Evolutionary conservation across 2,888 invertebrate genomes (phyloP), one percentile per base, ranked within the genome.

Genomic region (Chrysolina oricalcia): DNA sequence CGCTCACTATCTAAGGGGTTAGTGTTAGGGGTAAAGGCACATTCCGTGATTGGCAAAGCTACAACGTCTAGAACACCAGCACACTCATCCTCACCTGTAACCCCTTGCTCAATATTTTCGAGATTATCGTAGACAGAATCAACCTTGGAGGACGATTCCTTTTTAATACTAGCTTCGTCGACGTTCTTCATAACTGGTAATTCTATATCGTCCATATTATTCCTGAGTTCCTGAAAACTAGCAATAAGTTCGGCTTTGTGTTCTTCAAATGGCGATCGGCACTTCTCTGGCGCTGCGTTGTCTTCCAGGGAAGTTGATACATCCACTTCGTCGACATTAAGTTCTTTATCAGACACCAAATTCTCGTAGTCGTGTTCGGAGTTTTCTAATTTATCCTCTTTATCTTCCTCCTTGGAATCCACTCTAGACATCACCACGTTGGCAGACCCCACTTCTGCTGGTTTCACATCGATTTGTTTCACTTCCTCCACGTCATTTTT

Each of bases 361-460:
- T 88, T 88, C 73, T 87, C 88, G 72, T 88, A 89, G 77, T 88
- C 88, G 72, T 85, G 87, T 62, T 87, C 87, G 4, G 85, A 84
- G 27, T 83, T 82, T 35, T 56, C 41, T 10, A 56, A 27, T 62
- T 77, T 81, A 50, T 80, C 78, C 62, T 70, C 74, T 53, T 72
- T 73, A 15, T 77, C 46, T 40, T 76, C 69, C 11, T 70, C 74
- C 59, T 78, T 80, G 0, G 78, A 74, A 48, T 85, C 83, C 21
- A 82, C 83, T 63, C 85, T 83, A 8, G 85, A 85, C 62, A 87
- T 79, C n/a, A 88, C 84, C 11, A 88, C 76, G 74, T 87, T 88
- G 15, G 88, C 88, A 4, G 86, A 85, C 75, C 87, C 85, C 19
- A 78, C 79, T 11, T 79, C 71, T 43, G 78, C 79, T 27, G 85